Conservation (phyloP, 2,888 invertebrate genomes). For the Apotomis betuletana region DNA sequence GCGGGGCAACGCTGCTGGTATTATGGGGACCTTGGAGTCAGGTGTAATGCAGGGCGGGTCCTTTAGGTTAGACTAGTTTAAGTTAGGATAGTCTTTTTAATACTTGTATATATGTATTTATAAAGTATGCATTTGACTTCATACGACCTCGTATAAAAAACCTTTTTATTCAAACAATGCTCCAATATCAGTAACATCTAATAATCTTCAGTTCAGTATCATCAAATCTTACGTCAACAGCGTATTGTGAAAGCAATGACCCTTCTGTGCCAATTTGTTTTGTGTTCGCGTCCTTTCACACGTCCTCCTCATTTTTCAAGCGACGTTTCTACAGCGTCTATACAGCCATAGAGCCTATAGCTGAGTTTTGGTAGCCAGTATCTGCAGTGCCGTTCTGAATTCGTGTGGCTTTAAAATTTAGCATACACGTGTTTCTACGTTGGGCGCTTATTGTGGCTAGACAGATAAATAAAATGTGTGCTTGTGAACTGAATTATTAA, state of each 20-base stretch:
- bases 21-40: too few species aligned
- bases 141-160: too few species aligned
- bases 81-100: too few species aligned
- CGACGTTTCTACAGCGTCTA: constrained; percentile 13
- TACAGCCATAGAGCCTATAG: constrained; percentile 5
- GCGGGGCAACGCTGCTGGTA: too few species aligned
- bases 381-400: constrained; percentile 28
- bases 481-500: too few species aligned
- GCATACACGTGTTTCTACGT: constrained; percentile 4
- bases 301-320: constrained; percentile 38
- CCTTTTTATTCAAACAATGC: too few species aligned
- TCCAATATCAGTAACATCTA: too few species aligned
- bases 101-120: too few species aligned
- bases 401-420: constrained; percentile 33
- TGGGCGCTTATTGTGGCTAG: not conserved
- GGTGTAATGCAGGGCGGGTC: too few species aligned
- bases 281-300: constrained; percentile 17
- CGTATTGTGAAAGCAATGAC: not conserved
- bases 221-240: not conserved
- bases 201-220: too few species aligned
- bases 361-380: constrained; percentile 18
- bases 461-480: not conserved
- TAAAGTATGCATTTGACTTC: too few species aligned
- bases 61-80: too few species aligned
- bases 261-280: constrained; percentile 7